These are phyloP conservation scores for Campoplex capitator DNA, from an alignment of 2,888 invertebrate genomes.

Conservation along the genomic window DNA sequence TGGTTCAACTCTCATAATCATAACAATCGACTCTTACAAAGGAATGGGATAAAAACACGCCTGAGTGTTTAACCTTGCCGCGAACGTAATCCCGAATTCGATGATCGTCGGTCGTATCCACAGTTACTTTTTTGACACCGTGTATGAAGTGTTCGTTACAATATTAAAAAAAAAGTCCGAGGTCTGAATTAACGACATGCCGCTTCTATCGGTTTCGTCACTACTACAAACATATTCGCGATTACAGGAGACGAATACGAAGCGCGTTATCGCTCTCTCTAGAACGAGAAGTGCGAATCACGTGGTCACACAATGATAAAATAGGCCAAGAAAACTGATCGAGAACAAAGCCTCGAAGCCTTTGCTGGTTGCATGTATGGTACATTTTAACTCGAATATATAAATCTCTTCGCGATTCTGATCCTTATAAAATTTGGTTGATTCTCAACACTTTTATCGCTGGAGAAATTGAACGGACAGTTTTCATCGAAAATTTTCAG, in stretches of 20 bases:
- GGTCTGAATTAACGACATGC: slow-evolving; percentile 40
- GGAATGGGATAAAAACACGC: not conserved
- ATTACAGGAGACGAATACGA: slow-evolving; percentile 61
- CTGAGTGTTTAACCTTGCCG: not conserved
- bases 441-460: not conserved
- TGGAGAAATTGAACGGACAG: not conserved
- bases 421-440: not conserved
- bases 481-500: not conserved
- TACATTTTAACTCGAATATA: not conserved
- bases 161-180: not conserved
- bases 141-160: not conserved
- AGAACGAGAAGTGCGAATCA: slow-evolving; percentile 52
- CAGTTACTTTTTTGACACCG: not conserved
- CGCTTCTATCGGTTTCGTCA: slow-evolving; percentile 40
- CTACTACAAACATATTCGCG: slow-evolving; percentile 60
- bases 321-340: slow-evolving; percentile 42
- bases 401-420: not conserved
- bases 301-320: slow-evolving; percentile 59
- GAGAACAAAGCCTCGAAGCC: slow-evolving; percentile 51
- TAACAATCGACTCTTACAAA: not conserved
- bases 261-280: slow-evolving; percentile 54
- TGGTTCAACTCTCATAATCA: not conserved
- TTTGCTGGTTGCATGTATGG: slow-evolving; percentile 34
- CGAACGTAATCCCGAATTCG: not conserved
- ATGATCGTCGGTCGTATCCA: not conserved